Evolutionary conservation across 2,113 vertebrate genomes (phyloP).

Genomic region (Myotis brandtii): DNA sequence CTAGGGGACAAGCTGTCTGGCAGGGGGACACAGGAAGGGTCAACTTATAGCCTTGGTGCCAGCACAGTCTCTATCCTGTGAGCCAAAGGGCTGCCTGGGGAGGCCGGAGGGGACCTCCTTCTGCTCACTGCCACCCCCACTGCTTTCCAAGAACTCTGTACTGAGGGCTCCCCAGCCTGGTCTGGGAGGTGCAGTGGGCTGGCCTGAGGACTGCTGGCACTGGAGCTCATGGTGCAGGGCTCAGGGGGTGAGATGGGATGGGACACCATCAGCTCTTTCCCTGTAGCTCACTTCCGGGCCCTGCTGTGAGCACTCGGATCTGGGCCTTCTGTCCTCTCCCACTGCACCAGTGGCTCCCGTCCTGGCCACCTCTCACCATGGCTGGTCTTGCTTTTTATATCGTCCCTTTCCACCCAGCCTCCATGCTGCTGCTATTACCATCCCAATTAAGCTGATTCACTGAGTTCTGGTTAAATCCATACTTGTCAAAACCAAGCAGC

Average conservation of each 20-base stretch:
- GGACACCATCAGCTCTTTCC: neutral
- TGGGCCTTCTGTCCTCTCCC: no score
- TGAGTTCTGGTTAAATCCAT: neutral
- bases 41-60: neutral
- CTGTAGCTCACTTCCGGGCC: neutral
- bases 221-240: neutral
- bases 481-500: neutral
- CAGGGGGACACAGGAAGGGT: neutral
- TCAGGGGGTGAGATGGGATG: neutral
- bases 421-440: neutral
- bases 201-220: neutral
- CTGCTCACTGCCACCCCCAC: no score
- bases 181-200: neutral
- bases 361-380: neutral
- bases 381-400: neutral
- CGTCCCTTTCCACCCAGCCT: neutral
- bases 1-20: neutral
- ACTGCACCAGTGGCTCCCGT: accelerated
- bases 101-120: accelerated
- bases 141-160: neutral
- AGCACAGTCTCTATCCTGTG: no score
- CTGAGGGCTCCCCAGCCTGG: neutral
- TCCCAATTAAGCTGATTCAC: neutral
- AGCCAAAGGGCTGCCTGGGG: neutral
- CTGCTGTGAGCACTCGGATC: neutral